Base-by-base conservation (phyloP, 1,140 invertebrate species). In the Apocrypta bakeri region DNA sequence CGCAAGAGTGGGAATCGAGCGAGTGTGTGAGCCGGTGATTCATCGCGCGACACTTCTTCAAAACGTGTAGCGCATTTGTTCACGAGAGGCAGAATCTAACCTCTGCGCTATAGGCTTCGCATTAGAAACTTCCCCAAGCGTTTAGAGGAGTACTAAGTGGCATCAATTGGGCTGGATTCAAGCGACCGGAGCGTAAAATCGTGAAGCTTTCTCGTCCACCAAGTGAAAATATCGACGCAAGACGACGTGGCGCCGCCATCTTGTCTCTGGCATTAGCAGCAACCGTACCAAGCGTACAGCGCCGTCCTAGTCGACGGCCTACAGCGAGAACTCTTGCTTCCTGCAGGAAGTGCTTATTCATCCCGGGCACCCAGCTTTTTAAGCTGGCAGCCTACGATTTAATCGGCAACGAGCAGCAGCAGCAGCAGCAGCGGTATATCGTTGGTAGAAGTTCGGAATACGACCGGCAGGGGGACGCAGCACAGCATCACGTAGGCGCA, bases 171-270 rank as follows among this genome's bases (percentile, higher is more conserved):
- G 17, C 48, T 17, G n/a, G 14, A 56, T 56, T 56, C 48, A 17
- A 56, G 21, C 17, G 48, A 21, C 48, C 14, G 33, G 33, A 56
- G 48, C 48, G 48, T n/a, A 21, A 56, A 56, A 56, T 56, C 48
- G 48, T 56, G 17, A 56, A 56, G 21, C 48, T 56, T 56, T 56
- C 48, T 56, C 48, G 48, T 9, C 14, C 11, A 33, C 33, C 56
- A n/a, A 72, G 69, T 72, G 33, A 25, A 29, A 66, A 66, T 21
- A 21, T 21, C 48, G 48, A 56, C 48, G 48, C 48, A 29, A 66
- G 11, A 74, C 42, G 79, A 81, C 80, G 80, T 81, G 80, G 80
- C 80, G 72, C 17, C 66, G 76, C 74, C 76, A 83, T 83, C 8
- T 81, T 81, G 73, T 81, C 63, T n/a, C 29, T 37, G 63, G 37